Evolutionary conservation across 1,140 invertebrate genomes (phyloP).

Genomic region (Epicauta chinensis): DNA sequence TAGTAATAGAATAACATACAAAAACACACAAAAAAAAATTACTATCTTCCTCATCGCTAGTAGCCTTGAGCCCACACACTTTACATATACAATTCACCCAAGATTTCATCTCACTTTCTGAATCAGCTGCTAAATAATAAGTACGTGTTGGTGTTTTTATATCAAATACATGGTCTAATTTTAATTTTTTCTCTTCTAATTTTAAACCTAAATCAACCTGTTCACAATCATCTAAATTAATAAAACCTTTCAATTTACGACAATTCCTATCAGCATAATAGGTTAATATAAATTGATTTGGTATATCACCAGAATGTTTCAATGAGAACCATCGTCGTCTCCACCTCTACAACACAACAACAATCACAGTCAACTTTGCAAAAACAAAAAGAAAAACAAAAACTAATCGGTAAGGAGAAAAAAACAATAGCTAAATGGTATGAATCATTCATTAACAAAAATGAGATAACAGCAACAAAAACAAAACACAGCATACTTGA

Average conservation of each 20-base stretch:
- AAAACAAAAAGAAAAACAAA: background rate
- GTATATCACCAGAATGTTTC: conserved; percentile 80
- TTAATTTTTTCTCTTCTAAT: conserved; percentile 72
- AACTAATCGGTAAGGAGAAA: too few relatives aligned
- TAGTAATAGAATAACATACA: conserved; percentile 4
- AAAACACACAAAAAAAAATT: conserved; percentile 18
- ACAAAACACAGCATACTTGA: conserved; percentile 4
- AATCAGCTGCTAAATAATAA: conserved; percentile 88
- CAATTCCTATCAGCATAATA: conserved; percentile 87
- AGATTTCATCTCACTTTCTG: conserved; percentile 85
- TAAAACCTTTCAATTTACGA: conserved; percentile 81
- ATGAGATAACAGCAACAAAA: conserved; percentile 7
- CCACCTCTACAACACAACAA: conserved; percentile 79
- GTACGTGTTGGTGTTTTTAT: conserved; percentile 81
- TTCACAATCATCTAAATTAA: conserved; percentile 92
- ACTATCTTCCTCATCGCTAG: conserved; percentile 61
- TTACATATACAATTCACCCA: conserved; percentile 93
- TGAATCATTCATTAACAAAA: conserved; percentile 31
- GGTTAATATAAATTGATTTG: conserved; percentile 87
- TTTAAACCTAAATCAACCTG: conserved; percentile 86
- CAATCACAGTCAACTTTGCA: conserved; percentile 10
- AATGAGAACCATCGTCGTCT: conserved; percentile 88
- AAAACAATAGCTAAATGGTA: conserved; percentile 21
- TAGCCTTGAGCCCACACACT: conserved; percentile 80
- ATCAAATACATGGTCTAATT: conserved; percentile 82